Evolutionary conservation across 2,797 vertebrate genomes (phyloP), one percentile per base, ranked within the genome.

Genomic region (Acanthis flammea): DNA sequence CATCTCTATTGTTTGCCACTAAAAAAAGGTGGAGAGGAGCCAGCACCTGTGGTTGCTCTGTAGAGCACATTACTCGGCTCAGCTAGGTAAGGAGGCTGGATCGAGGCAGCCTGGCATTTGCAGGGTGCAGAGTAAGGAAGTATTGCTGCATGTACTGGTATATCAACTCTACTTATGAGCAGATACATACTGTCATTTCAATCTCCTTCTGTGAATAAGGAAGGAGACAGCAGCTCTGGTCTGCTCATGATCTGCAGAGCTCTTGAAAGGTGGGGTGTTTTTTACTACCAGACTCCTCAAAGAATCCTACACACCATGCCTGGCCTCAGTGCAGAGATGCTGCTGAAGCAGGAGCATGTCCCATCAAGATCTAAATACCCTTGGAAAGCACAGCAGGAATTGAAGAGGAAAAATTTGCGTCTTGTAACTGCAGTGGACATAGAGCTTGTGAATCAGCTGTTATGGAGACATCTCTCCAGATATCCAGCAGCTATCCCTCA

Each of bases 151-250:
- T 1, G 19, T 61, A n/a, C 48, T 53, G 74, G 86, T 80, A 86
- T 65, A 94, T 51, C 81, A 86, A 45, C 41, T 73, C 67, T 79
- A 31, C 50, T 88, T 53, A 62, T 0, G 28, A 75, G 72, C 83
- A 86, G 78, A 66, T 82, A 78, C 12, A 28, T 65, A 33, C 41
- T 87, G 83, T 78, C 82, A 47, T 72, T 95, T 92, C 57, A 72
- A 93, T 87, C 85, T 90, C 48, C 53, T 84, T 55, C 80, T 57
- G 78, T 61, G 72, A 94, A 80, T 30, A 62, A 78, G 45, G 42
- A 91, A 93, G 55, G 70, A 93, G 48, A 41, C 16, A 90, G 82
- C 31, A 86, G 66, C 70, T 88, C 71, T 86, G 55, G 48, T 72
- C 67, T 79, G 72, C 71, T 94, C 61, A 42, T 9, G 21, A 89